These are phyloP conservation scores for Subacronicta megacephala DNA, from an alignment of 2,888 invertebrate species.

Conservation along the genomic window DNA sequence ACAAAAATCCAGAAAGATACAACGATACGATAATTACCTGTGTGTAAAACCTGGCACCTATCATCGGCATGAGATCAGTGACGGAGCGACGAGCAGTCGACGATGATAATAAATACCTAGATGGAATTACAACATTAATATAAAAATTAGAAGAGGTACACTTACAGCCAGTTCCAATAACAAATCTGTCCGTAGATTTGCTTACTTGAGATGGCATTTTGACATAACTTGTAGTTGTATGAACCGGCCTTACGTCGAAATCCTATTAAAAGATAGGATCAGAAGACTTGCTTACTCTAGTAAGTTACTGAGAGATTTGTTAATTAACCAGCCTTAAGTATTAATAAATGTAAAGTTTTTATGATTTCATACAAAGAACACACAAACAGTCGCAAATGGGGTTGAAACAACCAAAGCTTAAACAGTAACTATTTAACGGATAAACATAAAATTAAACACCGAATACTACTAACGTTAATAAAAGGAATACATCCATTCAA, in stretches of 20 bases:
- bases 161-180: too few relatives aligned
- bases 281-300: too few relatives aligned
- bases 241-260: too few relatives aligned
- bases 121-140: conserved; percentile 49
- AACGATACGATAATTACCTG: conserved; percentile 89
- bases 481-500: conserved; percentile 33
- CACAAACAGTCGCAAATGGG: conserved; percentile 22
- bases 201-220: too few relatives aligned
- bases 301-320: too few relatives aligned
- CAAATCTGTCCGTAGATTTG: too few relatives aligned
- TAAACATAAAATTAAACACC: conserved; percentile 24
- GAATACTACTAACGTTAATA: conserved; percentile 34
- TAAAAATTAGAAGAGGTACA: conserved; percentile 28
- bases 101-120: conserved; percentile 93
- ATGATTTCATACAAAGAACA: conserved; percentile 11
- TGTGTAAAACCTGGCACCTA: conserved; percentile 98
- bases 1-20: too few relatives aligned
- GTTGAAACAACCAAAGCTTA: conserved; percentile 46
- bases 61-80: conserved; percentile 99
- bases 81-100: conserved; percentile 92
- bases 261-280: too few relatives aligned
- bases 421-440: conserved; percentile 29
- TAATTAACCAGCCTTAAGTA: too few relatives aligned
- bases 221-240: too few relatives aligned
- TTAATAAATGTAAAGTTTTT: conserved; percentile 10